phyloP scores from a whole-genome alignment of 2,888 invertebrate species.

The Danaus chrysippus region DNA sequence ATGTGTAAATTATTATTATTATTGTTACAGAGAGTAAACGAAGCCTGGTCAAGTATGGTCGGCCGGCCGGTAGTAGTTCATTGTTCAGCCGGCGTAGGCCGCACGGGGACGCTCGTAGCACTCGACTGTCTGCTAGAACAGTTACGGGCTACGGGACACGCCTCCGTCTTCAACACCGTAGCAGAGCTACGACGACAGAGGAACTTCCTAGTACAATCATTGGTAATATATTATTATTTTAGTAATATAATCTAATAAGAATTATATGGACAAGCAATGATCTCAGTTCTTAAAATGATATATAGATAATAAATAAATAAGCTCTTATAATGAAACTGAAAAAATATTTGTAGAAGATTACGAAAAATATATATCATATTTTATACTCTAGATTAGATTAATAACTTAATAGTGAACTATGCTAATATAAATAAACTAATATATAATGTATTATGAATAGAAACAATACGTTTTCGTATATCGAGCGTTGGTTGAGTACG shows the following conservation, averaged over 20 bases:
- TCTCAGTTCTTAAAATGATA: too few species aligned
- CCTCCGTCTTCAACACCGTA: conserved; percentile 94
- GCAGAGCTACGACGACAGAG: conserved; percentile 93
- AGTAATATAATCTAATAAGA: conserved; percentile 23
- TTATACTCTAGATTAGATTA: too few species aligned
- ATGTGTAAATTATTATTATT: conserved; percentile 1
- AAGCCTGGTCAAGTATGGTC: conserved; percentile 90
- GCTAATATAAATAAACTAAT: too few species aligned
- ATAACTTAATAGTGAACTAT: too few species aligned
- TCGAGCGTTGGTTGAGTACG: conserved; percentile 93
- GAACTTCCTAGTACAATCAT: conserved; percentile 95
- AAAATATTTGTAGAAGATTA: too few species aligned
- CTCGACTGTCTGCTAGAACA: conserved; percentile 94
- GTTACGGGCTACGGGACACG: conserved; percentile 88
- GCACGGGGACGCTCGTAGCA: conserved; percentile 96
- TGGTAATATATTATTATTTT: conserved; percentile 38
- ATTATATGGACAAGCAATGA: too few species aligned
- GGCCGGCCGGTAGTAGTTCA: conserved; percentile 93
- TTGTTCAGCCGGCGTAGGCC: conserved; percentile 95
- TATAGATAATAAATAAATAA: too few species aligned
- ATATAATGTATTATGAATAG: conserved; percentile 50
- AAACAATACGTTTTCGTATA: conserved; percentile 99
- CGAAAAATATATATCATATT: too few species aligned
- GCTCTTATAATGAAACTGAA: too few species aligned
- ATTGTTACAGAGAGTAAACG: conserved; percentile 83